Base-by-base conservation (phyloP, 2,888 invertebrate species). In the Lasioglossum lativentre region DNA sequence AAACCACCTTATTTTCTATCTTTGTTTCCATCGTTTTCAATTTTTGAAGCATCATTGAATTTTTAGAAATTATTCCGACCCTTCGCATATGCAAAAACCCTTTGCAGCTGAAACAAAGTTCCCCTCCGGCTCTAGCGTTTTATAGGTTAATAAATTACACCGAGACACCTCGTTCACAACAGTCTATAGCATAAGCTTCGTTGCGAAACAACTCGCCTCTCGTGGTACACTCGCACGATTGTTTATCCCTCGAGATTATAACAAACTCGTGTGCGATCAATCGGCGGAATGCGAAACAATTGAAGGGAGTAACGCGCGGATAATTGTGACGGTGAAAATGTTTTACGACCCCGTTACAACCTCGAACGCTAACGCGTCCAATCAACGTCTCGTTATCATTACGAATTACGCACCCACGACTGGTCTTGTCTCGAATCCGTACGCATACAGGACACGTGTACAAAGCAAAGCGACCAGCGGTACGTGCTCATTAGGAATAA, bases 401-500 rank as follows among this genome's bases (percentile, higher is more conserved):
- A 84, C 85, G 78, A 85, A 90, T 90, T 82, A 82, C 85, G 66
- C 71, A 52, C 68, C 66, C 45, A 68, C 79, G 73, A 42, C 30
- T n/a, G 75, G 34, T 63, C 81, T 76, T 74, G 70, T 72, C 76
- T 79, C 78, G 85, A 84, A 87, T 86, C 85, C 71, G 80, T 72
- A 70, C 78, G 72, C 23, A 45, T 70, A 75, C 47, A 30, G 34
- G 30, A 63, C 73, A 59, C 70, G 78, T 85, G 59, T 86, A 90
- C 83, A 75, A 80, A 80, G 84, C 82, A 72, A 85, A 83, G 83
- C 83, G 83, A 63, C 78, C 82, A 72, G 75, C 47, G 74, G 82
- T 68, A 71, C 80, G 40, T 83, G 72, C 89, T 91, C 89, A 88
- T 89, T 90, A 91, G 90, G 86, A 88, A 89, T 87, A 86, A 91